Conservation (phyloP, 2,113 vertebrate species). For the Triplophysa tibetana region DNA sequence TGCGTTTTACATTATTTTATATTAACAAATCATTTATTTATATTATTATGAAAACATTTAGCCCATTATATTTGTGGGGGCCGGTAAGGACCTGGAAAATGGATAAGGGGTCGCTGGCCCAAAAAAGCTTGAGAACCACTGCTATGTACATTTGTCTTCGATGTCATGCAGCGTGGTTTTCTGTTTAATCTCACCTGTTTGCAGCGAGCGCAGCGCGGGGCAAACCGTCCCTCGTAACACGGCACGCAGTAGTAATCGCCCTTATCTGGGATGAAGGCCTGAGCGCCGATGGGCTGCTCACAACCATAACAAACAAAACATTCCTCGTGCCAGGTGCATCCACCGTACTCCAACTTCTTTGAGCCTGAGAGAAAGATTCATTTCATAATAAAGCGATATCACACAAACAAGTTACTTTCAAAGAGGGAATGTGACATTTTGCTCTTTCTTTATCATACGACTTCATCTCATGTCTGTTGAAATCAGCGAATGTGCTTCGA, state of each 20-base stretch:
- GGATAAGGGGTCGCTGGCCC: no score
- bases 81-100: no score
- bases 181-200: constrained; percentile 78
- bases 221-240: constrained; percentile 89
- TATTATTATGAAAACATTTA: no score
- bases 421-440: no score
- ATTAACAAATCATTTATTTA: no score
- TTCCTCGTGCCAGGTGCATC: constrained; percentile 89
- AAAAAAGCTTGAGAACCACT: no score
- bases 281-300: constrained; percentile 87
- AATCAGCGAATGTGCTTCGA: not conserved
- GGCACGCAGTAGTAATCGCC: constrained; percentile 89
- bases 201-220: constrained; percentile 91
- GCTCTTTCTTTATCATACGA: no score
- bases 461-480: no score
- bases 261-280: constrained; percentile 90
- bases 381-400: not conserved
- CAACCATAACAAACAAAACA: constrained; percentile 92
- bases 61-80: no score
- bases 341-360: constrained; percentile 86
- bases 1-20: no score
- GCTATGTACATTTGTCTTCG: no score
- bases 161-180: no score
- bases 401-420: not conserved
- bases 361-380: constrained; percentile 75